Conservation (phyloP, 2,888 invertebrate genomes). For the Athalia circularis region DNA sequence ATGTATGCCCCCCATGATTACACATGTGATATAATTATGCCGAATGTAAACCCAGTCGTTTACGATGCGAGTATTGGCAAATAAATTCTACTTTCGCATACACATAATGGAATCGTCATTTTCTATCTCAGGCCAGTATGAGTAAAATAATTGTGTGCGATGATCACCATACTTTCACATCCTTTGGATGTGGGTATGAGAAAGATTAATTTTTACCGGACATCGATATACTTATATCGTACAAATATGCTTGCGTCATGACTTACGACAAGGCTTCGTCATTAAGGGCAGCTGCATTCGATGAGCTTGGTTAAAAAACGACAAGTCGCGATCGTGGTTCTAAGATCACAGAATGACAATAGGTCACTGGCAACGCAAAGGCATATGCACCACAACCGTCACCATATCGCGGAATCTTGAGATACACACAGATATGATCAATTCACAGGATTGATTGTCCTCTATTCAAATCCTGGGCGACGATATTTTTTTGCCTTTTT, state of each 20-base stretch:
- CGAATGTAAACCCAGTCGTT: no score
- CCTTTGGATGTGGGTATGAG: not conserved
- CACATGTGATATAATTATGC: no score
- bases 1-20: no score
- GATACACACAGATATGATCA: constrained; percentile 63
- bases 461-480: constrained; percentile 60
- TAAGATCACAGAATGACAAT: constrained; percentile 56
- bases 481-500: constrained; percentile 51
- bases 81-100: no score
- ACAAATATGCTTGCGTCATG: constrained; percentile 37
- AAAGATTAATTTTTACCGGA: constrained; percentile 18
- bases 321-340: constrained; percentile 11
- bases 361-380: constrained; percentile 59
- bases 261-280: constrained; percentile 39
- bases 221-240: constrained; percentile 14
- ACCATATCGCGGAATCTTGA: constrained; percentile 63
- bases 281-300: constrained; percentile 28
- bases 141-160: constrained; percentile 9
- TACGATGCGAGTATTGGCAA: no score
- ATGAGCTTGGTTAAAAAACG: constrained; percentile 42
- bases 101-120: no score
- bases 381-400: constrained; percentile 59
- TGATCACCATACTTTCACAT: not conserved
- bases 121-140: not conserved
- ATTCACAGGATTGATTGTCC: constrained; percentile 62